Conservation (phyloP, 2,113 vertebrate species). For the Dromas ardeola region DNA sequence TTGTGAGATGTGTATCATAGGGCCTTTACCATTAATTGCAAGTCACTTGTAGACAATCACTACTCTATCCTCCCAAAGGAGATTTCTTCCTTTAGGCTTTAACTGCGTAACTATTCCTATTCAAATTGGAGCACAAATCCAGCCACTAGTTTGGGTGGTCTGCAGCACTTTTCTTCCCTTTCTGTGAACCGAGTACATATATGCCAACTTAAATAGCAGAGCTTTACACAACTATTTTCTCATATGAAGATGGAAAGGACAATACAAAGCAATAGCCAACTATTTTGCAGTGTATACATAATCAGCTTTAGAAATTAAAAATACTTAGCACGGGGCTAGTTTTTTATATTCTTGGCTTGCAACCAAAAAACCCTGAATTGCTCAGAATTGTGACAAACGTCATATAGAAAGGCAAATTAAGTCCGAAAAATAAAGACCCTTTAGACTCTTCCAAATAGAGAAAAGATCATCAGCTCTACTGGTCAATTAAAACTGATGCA, state of each 20-base stretch:
- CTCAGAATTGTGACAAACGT: background rate
- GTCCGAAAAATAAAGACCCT: background rate
- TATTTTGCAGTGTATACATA: background rate
- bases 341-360: background rate
- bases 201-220: background rate
- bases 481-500: background rate
- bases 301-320: background rate
- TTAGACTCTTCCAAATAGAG: background rate
- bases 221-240: background rate
- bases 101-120: background rate
- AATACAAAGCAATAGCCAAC: background rate
- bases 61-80: background rate
- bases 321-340: background rate
- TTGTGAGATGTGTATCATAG: background rate
- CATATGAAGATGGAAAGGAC: background rate
- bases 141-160: background rate
- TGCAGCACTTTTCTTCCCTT: background rate
- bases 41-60: background rate
- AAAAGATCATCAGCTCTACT: background rate
- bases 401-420: background rate
- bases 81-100: background rate
- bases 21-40: background rate
- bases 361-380: rapidly evolving
- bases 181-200: background rate
- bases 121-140: background rate